Base-by-base conservation (phyloP, 2,113 vertebrate genomes). In the Eira barbara region DNA sequence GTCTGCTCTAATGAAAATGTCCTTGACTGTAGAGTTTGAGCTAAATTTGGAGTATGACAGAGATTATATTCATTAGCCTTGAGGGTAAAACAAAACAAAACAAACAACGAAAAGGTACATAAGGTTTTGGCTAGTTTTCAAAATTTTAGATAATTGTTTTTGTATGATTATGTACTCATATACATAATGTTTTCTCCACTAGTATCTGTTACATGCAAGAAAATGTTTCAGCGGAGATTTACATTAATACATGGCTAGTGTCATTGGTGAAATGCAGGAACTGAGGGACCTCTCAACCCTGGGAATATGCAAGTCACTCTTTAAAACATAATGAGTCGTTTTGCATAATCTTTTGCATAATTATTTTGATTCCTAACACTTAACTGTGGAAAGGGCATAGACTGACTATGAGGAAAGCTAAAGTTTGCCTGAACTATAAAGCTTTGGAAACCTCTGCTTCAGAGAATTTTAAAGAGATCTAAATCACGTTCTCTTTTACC, bases 361-460 rank as follows among this genome's bases (percentile, higher is more conserved):
- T 97, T 81, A 69, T 89, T 96, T 97, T 82, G 23, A 94, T 87
- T 96, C 55, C 79, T 96, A 89, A 61, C 67, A 59, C 15, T 87
- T 67, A 91, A 63, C 81, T 67, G 4, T 85, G 42, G 63, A 63
- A 97, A 95, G 34, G 63, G 47, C 73, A 90, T 23, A 78, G 9
- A 87, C 3, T 61, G 42, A 39, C 39, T 88, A 31, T 67, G 34
- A 42, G 8, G 63, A 94, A 96, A 95, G 34, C 71, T 91, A 36
- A 88, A 94, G 39, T 78, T 78, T 81, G n/a, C 42, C 27, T 61
- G 39, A 89, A n/a, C 29, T 79, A 15, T 69, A 63, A n/a, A 91
- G 71, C 36, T 93, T 92, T 85, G n/a, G 20, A 85, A 80, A 94
- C 17, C n/a, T 92, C 71, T 95, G 31, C 49, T 84, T 88, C 49